Base-by-base conservation (phyloP, 2,113 vertebrate species). In the Trematomus loennbergii region DNA sequence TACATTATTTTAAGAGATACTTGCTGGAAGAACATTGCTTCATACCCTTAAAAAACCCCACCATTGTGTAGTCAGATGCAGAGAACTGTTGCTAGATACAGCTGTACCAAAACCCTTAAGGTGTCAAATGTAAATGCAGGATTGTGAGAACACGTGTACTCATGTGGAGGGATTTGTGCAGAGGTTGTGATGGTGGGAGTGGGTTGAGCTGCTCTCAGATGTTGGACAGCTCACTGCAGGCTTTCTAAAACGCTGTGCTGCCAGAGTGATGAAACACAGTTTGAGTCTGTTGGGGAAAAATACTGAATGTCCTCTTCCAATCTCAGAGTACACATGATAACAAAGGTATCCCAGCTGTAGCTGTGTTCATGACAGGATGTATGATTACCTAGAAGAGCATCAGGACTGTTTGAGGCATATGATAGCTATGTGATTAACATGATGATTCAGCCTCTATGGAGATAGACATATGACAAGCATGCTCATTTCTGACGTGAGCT, bases 221-320 rank as follows among this genome's bases (percentile, higher is more conserved):
- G 25, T 29, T 29, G 3, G 25, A 29, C 57, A 79, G 71, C 17
- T 54, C n/a, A 59, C 78, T 63, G 25, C 68, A 36, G 72, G 64
- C 71, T 76, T 58, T 78, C 54, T 53, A 68, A 73, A 69, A 29
- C 25, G 3, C 25, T 3, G 25, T 29, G 25, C 25, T 9, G 36
- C 49, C 74, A 64, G 12, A 43, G 52, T 40, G 75, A 83, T 70
- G 48, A 77, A 81, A 75, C 29, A 20, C 25, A 10, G n/a, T 20
- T 63, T 49, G 60, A 54, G 68, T 54, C 45, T 43, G 25, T 2
- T 25, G 25, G 69, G 52, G n/a, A n/a, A 40, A 9, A 11, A 25
- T 0, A 25, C 25, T 25, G 25, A 25, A 25, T 25, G 25, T 25
- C 2, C 25, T 25, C 25, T 2, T 25, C 25, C 25, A 25, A 25